Base-by-base conservation (phyloP, 2,113 vertebrate genomes). In the Xenus cinereus region DNA sequence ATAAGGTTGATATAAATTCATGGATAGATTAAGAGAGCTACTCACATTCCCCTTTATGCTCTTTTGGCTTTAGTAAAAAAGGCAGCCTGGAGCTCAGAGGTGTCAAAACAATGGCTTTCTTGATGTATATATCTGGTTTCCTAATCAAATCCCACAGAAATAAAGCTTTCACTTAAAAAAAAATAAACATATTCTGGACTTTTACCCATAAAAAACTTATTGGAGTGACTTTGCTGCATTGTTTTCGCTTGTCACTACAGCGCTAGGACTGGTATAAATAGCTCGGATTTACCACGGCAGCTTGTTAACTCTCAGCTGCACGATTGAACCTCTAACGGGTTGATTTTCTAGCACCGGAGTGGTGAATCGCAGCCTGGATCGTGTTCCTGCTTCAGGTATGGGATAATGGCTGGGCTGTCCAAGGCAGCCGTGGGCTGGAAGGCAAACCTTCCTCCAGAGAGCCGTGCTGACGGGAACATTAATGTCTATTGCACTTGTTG, bases 371-470 rank as follows among this genome's bases (percentile, higher is more conserved):
- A 87, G 22, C 50, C 59, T 32, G 54, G 54, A 48, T 63, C 0
- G 0, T 45, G 20, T 60, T 87, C 23, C 33, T 67, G 3, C 69
- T 68, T 84, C 41, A 59, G 45, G n/a, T 28, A 39, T 46, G 10
- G 20, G 15, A 41, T 80, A 78, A 72, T 33, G 41, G 45, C 45
- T 2, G 3, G n/a, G 24, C 68, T 80, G 54, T 56, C 80, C 66
- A 51, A 73, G 78, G 43, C 37, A 93, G 60, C 28, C 0, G 0
- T 37, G 66, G 51, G 19, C 66, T 82, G n/a, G 30, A 79, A 94
- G 28, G 46, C 50, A 80, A 83, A 57, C 11, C 41, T 83, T 72
- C 50, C 78, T 94, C 78, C 63, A 59, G 91, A 85, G 72, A 88
- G 59, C 63, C 0, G 3, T 63, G 50, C 35, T 46, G 50, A 73